Evolutionary conservation across 2,888 invertebrate genomes (phyloP).

Genomic region (Sminthurinus aureus): DNA sequence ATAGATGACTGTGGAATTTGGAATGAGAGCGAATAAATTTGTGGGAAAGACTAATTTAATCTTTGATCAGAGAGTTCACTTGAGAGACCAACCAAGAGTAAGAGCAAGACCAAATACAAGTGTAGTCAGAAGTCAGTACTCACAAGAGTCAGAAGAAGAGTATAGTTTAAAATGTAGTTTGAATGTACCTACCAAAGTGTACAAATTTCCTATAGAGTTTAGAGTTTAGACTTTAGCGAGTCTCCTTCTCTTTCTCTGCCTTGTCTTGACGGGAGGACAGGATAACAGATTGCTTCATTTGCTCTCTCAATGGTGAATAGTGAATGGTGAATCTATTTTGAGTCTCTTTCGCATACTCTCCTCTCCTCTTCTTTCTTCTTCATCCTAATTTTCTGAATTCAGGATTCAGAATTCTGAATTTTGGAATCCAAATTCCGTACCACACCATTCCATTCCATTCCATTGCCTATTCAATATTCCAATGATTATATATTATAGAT

Average conservation of each 20-base stretch:
- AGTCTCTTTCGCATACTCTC: not conserved
- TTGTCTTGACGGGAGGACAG: conserved; percentile 2
- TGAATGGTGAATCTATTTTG: conserved; percentile 2
- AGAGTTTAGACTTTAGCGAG: too few species aligned
- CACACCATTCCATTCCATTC: too few species aligned
- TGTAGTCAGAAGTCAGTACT: not conserved
- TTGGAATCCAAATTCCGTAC: too few species aligned
- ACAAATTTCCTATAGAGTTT: too few species aligned
- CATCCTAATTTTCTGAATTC: not conserved
- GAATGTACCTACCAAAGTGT: too few species aligned
- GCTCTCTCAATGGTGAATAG: conserved; percentile 9
- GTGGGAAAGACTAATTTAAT: conserved; percentile 9
- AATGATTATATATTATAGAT: not conserved
- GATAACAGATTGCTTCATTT: conserved; percentile 23
- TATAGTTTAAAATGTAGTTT: too few species aligned
- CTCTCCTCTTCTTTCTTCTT: not conserved
- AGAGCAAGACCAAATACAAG: not conserved
- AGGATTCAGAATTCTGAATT: not conserved
- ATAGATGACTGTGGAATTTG: not conserved
- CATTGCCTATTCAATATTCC: not conserved
- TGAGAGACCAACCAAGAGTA: not conserved
- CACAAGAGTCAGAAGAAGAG: too few species aligned
- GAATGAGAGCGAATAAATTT: conserved; percentile 11
- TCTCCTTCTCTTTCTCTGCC: not conserved
- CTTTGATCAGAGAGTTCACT: conserved; percentile 5